Percentiles rank a stretch among this genome's conserved stretches.
Evolutionary conservation across 2,888 invertebrate genomes (phyloP).

Genomic region (Blastobasis adustella): DNA sequence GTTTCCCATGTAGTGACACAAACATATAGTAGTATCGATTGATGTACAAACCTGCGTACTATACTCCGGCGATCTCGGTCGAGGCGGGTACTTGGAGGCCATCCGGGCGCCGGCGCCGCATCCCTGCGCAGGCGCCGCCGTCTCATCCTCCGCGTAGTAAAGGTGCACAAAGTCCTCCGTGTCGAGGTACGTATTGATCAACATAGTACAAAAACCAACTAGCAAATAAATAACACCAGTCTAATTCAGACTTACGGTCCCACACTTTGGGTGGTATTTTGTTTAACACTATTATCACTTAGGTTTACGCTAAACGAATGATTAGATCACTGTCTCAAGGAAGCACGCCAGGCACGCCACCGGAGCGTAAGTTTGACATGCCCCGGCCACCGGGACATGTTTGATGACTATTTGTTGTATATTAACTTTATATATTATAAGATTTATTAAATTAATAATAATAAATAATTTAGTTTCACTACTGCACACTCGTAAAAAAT

Average conservation of each 20-base stretch:
- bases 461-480: constrained; percentile 15
- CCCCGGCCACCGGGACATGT: constrained; percentile 35
- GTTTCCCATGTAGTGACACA: too few species aligned
- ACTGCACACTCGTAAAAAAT: constrained; percentile 60
- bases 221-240: constrained; percentile 59
- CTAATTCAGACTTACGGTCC: constrained; percentile 54
- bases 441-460: constrained; percentile 46
- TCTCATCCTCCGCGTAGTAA: constrained; percentile 68
- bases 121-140: constrained; percentile 50
- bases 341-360: constrained; percentile 36
- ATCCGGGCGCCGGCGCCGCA: constrained; percentile 65
- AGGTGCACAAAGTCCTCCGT: constrained; percentile 73
- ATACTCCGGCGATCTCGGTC: constrained; percentile 62
- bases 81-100: constrained; percentile 60
- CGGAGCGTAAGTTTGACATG: too few species aligned
- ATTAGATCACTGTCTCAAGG: constrained; percentile 44
- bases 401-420: constrained; percentile 52
- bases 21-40: too few species aligned
- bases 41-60: constrained; percentile 1
- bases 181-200: constrained; percentile 71
- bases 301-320: constrained; percentile 11
- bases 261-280: constrained; percentile 3
- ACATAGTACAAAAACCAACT: constrained; percentile 53
- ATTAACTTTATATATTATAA: constrained; percentile 28
- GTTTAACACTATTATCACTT: too few species aligned